Percentiles rank a stretch among this genome's conserved stretches.
phyloP scores from a whole-genome alignment of 2,888 invertebrate genomes.

The Oscheius sp. region DNA sequence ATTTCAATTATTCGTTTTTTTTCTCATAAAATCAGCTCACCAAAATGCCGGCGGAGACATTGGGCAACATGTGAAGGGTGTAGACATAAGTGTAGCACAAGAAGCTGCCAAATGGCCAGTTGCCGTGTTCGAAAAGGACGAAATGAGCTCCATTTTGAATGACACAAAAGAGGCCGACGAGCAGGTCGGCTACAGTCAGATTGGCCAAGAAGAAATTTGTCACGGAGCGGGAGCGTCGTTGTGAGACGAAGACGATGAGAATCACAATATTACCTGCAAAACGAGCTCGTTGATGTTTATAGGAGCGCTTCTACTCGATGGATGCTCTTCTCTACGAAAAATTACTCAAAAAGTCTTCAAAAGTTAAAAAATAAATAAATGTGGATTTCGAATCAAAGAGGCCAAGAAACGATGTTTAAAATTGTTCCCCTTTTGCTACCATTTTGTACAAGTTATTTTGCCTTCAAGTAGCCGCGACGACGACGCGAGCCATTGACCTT shows the following conservation, averaged over 20 bases:
- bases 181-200: slow-evolving; percentile 84
- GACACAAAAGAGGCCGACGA: slow-evolving; percentile 89
- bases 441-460: no score
- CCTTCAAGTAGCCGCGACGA: no score
- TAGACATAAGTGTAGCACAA: slow-evolving; percentile 91
- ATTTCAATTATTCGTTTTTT: background rate
- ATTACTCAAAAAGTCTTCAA: no score
- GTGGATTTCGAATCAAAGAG: no score
- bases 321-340: no score
- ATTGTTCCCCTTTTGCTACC: no score
- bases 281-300: background rate
- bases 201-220: slow-evolving; percentile 92
- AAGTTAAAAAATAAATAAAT: no score
- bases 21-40: slow-evolving; percentile 74
- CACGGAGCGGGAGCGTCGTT: slow-evolving; percentile 83
- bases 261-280: slow-evolving; percentile 85
- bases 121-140: slow-evolving; percentile 59
- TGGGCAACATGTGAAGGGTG: slow-evolving; percentile 83
- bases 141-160: slow-evolving; percentile 82
- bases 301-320: no score
- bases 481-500: slow-evolving; percentile 15
- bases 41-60: slow-evolving; percentile 88
- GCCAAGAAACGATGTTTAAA: no score
- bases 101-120: slow-evolving; percentile 76
- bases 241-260: slow-evolving; percentile 84